A percentile compares a stretch with the other conserved stretches of the same genome.
These are phyloP conservation scores for Cygnus olor DNA, from an alignment of 2,797 vertebrate genomes.

Conservation along the genomic window DNA sequence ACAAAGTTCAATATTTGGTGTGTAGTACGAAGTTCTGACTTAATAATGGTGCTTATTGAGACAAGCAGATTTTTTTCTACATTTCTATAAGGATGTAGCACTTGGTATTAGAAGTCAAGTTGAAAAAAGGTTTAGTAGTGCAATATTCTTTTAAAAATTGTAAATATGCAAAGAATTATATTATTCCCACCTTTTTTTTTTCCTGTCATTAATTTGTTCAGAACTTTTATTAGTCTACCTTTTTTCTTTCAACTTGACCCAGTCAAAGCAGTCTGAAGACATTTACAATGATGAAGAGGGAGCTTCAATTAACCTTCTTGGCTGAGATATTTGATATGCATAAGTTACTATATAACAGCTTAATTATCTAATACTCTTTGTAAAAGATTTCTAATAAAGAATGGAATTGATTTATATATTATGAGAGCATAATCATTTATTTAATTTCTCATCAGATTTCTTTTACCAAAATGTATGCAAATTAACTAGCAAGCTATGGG, in stretches of 20 bases:
- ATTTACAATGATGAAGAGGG: constrained; percentile 73
- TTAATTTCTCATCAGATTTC: constrained; percentile 76
- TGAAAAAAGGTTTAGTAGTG: neutral
- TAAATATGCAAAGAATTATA: constrained; percentile 55
- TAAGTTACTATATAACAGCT: constrained; percentile 77
- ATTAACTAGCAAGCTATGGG: constrained; percentile 47
- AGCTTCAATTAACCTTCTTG: constrained; percentile 81
- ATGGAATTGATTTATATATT: constrained; percentile 78
- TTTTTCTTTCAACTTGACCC: constrained; percentile 79
- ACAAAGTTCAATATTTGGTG: neutral
- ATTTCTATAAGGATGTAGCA: neutral
- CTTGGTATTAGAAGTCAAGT: neutral
- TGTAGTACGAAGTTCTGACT: neutral
- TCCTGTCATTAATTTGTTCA: constrained; percentile 63
- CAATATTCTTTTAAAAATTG: constrained; percentile 40
- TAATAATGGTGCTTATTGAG: neutral
- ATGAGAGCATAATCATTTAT: constrained; percentile 73
- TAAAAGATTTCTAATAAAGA: constrained; percentile 80
- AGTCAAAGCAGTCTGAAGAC: constrained; percentile 76
- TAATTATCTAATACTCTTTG: constrained; percentile 81
- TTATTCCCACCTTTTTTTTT: constrained; percentile 38
- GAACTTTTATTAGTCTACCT: constrained; percentile 70
- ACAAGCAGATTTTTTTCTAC: fast-evolving
- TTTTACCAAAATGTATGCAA: constrained; percentile 66
- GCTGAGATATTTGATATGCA: constrained; percentile 78